Evolutionary conservation across 2,888 invertebrate species (phyloP).

Genomic region (Nasonovia ribisnigri): DNA sequence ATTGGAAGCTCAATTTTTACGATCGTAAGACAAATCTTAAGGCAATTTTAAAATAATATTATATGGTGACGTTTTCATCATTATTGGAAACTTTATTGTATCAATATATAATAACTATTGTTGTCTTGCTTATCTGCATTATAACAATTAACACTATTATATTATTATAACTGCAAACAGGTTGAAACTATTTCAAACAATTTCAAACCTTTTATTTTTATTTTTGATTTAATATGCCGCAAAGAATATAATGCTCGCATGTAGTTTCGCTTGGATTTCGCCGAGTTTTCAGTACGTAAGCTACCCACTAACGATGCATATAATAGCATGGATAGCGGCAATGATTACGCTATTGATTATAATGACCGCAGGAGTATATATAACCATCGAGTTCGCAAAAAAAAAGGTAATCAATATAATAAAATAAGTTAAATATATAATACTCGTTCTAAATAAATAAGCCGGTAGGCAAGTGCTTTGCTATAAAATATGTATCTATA

Average conservation of each 20-base stretch:
- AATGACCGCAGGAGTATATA: not conserved
- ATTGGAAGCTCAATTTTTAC: slow-evolving; percentile 16
- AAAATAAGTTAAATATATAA: not conserved
- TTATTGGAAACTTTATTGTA: not conserved
- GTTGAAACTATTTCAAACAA: not conserved
- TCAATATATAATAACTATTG: not conserved
- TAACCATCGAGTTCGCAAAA: not conserved
- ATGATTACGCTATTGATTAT: slow-evolving; percentile 26
- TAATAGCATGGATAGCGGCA: not conserved
- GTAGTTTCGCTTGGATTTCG: slow-evolving; percentile 33
- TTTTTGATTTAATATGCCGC: not conserved
- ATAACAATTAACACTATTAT: not conserved
- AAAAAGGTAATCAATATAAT: slow-evolving; percentile 17
- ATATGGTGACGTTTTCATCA: not conserved
- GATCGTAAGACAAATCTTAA: not conserved
- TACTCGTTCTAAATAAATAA: too few relatives aligned
- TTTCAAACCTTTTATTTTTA: not conserved
- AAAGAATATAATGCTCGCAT: slow-evolving; percentile 34
- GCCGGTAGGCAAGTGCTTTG: too few relatives aligned
- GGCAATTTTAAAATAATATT: not conserved
- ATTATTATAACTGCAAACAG: not conserved
- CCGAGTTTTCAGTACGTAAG: slow-evolving; percentile 35
- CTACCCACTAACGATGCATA: not conserved
- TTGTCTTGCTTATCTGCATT: not conserved
- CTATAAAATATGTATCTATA: too few relatives aligned